These are phyloP conservation scores for Columba livia DNA, from an alignment of 2,113 vertebrate species.

Conservation along the genomic window DNA sequence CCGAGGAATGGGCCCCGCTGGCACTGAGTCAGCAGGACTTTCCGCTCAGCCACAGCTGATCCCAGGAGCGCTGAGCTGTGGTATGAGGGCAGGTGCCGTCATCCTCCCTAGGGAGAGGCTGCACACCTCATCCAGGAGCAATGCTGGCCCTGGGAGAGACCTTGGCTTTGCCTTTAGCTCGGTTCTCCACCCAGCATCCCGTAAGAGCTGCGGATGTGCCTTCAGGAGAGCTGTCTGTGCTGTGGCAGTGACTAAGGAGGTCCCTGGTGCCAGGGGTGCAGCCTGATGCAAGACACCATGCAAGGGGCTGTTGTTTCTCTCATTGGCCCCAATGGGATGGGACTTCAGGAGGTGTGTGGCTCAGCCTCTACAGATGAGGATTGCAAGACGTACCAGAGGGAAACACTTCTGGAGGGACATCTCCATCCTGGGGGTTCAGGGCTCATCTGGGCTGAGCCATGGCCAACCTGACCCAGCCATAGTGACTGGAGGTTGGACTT, in stretches of 20 bases:
- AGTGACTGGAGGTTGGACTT: background rate
- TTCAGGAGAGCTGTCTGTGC: background rate
- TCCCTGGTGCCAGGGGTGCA: background rate
- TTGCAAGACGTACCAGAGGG: background rate
- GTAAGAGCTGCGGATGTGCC: background rate
- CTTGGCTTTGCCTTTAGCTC: background rate
- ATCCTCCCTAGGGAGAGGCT: background rate
- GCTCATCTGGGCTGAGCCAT: background rate
- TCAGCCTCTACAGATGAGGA: too few relatives aligned
- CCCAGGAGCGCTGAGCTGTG: background rate
- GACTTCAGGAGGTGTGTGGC: background rate
- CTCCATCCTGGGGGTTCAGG: background rate
- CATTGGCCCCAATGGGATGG: accelerated
- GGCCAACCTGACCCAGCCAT: background rate
- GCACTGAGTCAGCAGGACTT: background rate
- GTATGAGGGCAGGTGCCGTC: background rate
- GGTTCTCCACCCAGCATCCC: background rate
- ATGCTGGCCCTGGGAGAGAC: background rate
- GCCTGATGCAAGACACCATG: accelerated
- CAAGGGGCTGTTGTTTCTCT: background rate
- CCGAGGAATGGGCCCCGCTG: background rate
- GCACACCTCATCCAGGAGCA: background rate
- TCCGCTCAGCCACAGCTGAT: background rate
- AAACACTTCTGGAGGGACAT: background rate
- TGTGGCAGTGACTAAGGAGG: background rate